Base-by-base conservation (phyloP, 2,113 vertebrate species). In the Ramphastos sulfuratus region DNA sequence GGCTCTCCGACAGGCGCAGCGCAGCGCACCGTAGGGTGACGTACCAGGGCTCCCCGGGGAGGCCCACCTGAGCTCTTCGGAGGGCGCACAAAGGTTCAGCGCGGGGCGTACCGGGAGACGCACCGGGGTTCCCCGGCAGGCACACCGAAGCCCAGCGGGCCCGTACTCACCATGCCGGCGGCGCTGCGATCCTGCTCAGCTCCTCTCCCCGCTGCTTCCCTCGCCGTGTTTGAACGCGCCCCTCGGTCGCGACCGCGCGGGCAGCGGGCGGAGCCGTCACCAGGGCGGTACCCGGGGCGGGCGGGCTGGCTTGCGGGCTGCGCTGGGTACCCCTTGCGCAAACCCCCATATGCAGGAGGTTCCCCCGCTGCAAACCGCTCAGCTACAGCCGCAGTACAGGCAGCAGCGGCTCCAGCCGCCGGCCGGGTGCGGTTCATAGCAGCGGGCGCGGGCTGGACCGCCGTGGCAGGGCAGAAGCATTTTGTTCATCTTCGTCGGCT, bases 141-240 rank as follows among this genome's bases (percentile, higher is more conserved):
- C 30, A n/a, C 56, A 31, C 17, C 17, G 56, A 18, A 12, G 37
- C 4, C 37, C 39, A 65, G 37, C 63, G 30, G 80, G 11, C 61
- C 87, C 79, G 75, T 67, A 93, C 94, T 95, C 94, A 95, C 91
- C 94, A 95, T 95, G 94, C 94, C 91, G 94, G 91, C 94, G 91
- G 91, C 82, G 39, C 88, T 54, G 88, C 80, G 88, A 16, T 86
- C 73, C 91, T 63, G 77, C 73, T 23, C 85, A 33, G 67, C 66
- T 89, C 67, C 91, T 63, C 58, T 82, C 79, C 42, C 82, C 90
- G 70, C 55, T 87, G 82, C 92, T 95, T 95, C 94, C 94, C 94
- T 95, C 94, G 94, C 85, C 94, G 94, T 37, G 92, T 95, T 93
- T 95, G 94, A 95, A 93, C 94, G 92, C 94, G 92, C 92, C 89